These are phyloP conservation scores for Dolichallabes microphthalmus DNA, from an alignment of 2,113 vertebrate species.

Conservation along the genomic window DNA sequence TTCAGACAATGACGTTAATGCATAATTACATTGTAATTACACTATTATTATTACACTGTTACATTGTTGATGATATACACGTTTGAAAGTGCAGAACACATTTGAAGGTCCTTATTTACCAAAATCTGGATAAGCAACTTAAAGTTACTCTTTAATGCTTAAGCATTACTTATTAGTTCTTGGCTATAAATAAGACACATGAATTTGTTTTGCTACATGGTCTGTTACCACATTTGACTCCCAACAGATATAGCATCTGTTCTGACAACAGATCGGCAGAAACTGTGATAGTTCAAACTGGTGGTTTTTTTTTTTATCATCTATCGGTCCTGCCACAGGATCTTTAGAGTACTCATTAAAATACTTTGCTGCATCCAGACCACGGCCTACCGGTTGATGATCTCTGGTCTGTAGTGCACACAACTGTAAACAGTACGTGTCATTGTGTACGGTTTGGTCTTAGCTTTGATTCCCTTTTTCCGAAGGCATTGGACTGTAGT, in stretches of 20 bases:
- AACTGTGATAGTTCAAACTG: background rate
- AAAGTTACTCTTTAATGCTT: background rate
- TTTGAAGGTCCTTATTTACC: too few species aligned
- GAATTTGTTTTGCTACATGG: background rate
- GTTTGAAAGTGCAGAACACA: background rate
- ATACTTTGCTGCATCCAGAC: background rate
- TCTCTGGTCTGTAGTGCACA: background rate
- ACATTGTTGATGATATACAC: background rate
- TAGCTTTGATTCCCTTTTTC: slow-evolving; percentile 28
- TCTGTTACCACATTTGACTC: background rate
- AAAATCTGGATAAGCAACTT: background rate
- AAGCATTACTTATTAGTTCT: background rate
- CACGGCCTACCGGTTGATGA: background rate
- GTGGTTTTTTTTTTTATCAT: background rate
- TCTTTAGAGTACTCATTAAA: background rate
- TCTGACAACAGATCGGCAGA: background rate
- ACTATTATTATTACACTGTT: background rate
- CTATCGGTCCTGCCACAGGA: background rate
- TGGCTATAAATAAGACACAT: background rate
- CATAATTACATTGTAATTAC: background rate
- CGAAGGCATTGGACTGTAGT: slow-evolving; percentile 15
- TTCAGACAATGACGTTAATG: background rate
- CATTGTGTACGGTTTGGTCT: background rate
- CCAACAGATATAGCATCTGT: background rate
- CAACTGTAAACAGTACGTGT: slow-evolving; percentile 1